Evolutionary conservation across 2,797 vertebrate genomes (phyloP).

Genomic region (Halcyon chelicuti): DNA sequence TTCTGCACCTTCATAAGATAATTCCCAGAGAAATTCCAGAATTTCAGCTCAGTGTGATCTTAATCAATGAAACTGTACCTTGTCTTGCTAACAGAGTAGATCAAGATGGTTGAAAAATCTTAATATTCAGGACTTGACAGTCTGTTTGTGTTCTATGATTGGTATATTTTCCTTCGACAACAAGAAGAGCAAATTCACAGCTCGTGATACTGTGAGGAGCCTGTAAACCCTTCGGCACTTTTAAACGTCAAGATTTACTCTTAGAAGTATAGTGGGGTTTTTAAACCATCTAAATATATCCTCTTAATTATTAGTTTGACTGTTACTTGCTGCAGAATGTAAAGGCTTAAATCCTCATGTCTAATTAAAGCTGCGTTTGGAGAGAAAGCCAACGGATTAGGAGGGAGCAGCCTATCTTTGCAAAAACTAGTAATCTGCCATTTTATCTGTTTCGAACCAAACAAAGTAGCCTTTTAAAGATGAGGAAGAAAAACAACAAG

Average conservation of each 20-base stretch:
- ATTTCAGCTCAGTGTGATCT: not conserved
- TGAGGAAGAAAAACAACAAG: slow-evolving; percentile 21
- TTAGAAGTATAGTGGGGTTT: slow-evolving; percentile 44
- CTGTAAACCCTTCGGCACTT: slow-evolving; percentile 25
- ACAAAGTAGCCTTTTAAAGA: slow-evolving; percentile 51
- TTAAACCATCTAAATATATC: slow-evolving; percentile 54
- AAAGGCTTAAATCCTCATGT: slow-evolving; percentile 45
- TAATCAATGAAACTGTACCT: not conserved
- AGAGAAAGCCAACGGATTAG: not conserved
- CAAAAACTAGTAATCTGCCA: not conserved
- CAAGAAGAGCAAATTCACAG: slow-evolving; percentile 14
- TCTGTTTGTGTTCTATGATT: slow-evolving; percentile 3
- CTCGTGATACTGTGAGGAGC: not conserved
- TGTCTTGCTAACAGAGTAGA: not conserved
- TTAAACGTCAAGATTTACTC: slow-evolving; percentile 25
- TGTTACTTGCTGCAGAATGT: slow-evolving; percentile 24
- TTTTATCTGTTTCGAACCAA: slow-evolving; percentile 41
- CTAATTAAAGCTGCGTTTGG: slow-evolving; percentile 39
- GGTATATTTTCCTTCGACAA: slow-evolving; percentile 22
- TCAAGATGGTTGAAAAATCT: not conserved
- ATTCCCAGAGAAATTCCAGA: not conserved
- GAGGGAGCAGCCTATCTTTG: slow-evolving; percentile 14
- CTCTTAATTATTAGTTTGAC: slow-evolving; percentile 61
- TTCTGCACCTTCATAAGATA: not conserved
- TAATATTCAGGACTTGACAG: not conserved